These are phyloP conservation scores for Atrichornis clamosus DNA, from an alignment of 2,113 vertebrate species.

Conservation along the genomic window DNA sequence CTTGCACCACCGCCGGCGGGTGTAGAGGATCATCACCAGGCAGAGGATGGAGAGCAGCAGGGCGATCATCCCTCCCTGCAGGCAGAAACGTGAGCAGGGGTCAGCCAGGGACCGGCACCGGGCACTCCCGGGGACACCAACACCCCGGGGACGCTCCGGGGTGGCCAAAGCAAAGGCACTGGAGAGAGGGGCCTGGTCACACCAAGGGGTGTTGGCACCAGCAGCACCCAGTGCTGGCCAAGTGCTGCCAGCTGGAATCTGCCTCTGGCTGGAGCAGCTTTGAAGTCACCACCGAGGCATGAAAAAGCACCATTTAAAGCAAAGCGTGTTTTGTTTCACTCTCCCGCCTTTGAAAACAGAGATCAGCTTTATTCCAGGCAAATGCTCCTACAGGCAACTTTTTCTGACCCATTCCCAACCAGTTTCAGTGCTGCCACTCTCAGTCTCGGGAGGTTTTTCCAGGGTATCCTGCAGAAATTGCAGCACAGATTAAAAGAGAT, in stretches of 20 bases:
- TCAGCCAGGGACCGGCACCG: fast-evolving
- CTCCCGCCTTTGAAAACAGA: background rate
- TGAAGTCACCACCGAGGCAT: background rate
- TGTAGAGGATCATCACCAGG: conserved; percentile 96
- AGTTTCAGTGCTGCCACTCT: background rate
- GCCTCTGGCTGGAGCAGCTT: background rate
- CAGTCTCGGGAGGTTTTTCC: conserved; percentile 21
- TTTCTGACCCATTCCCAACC: conserved; percentile 3
- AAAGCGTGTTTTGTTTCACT: background rate
- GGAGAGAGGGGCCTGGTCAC: fast-evolving
- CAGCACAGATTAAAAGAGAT: background rate
- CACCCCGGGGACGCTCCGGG: fast-evolving
- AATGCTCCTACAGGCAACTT: background rate
- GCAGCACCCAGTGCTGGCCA: background rate
- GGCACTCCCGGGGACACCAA: fast-evolving
- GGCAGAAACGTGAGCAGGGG: background rate
- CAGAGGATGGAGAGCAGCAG: conserved; percentile 94
- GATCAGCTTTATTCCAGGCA: conserved; percentile 14
- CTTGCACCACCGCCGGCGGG: conserved; percentile 94
- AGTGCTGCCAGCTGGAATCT: background rate
- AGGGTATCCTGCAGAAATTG: conserved; percentile 1
- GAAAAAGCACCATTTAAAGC: background rate
- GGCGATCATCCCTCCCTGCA: conserved; percentile 96
- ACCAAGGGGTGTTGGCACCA: background rate
- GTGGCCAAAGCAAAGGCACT: background rate